phyloP scores from a whole-genome alignment of 2,888 invertebrate species.

The Phoenoteleia sp. region DNA sequence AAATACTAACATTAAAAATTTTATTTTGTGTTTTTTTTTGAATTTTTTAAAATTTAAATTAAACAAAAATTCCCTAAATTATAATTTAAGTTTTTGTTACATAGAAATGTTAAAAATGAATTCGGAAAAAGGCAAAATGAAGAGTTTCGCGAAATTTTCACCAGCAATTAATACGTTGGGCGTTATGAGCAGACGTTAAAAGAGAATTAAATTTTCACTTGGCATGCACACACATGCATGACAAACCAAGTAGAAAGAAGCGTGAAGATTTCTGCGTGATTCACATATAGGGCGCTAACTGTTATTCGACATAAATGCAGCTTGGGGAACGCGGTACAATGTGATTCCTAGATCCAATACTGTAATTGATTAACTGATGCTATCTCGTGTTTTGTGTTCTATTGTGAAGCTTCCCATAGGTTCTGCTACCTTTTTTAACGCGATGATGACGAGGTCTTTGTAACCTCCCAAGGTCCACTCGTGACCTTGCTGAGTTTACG shows the following conservation, averaged over 20 bases:
- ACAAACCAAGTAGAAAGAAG: constrained; percentile 79
- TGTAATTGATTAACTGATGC: constrained; percentile 52
- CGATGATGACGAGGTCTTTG: constrained; percentile 46
- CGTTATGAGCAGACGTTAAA: constrained; percentile 54
- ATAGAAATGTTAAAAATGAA: constrained; percentile 6
- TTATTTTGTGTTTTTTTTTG: too few relatives aligned
- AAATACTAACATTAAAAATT: too few relatives aligned
- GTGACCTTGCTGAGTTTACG: constrained; percentile 32
- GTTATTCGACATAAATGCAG: constrained; percentile 80
- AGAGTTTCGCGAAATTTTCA: constrained; percentile 77
- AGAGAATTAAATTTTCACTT: constrained; percentile 80
- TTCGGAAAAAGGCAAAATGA: constrained; percentile 49
- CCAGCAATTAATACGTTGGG: constrained; percentile 77
- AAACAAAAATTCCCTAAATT: too few relatives aligned
- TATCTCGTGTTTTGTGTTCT: constrained; percentile 30
- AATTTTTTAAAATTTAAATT: not conserved
- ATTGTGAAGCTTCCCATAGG: constrained; percentile 52
- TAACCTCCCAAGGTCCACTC: constrained; percentile 34
- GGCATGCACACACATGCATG: constrained; percentile 79
- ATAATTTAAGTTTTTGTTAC: too few relatives aligned
- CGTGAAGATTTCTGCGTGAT: constrained; percentile 82
- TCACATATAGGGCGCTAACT: constrained; percentile 85
- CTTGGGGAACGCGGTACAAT: constrained; percentile 52
- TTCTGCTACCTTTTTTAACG: constrained; percentile 51
- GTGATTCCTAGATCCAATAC: constrained; percentile 43